Conservation (phyloP, 2,113 vertebrate genomes). For the Urocitellus parryii region DNA sequence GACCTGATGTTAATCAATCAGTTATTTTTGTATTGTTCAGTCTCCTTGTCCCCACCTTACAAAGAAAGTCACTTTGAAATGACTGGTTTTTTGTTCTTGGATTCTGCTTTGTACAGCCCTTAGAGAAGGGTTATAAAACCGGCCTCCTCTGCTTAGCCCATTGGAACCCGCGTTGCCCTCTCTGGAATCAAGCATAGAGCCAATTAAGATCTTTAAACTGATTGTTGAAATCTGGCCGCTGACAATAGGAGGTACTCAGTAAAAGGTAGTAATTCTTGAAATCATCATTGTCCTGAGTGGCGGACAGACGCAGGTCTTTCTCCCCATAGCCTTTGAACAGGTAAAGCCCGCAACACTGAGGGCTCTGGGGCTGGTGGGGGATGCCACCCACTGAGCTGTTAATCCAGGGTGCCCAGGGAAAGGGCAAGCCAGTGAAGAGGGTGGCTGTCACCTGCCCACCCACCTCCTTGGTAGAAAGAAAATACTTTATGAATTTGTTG, state of each 20-base stretch:
- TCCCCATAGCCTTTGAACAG: neutral
- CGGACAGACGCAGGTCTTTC: neutral
- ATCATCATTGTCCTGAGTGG: neutral
- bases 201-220: neutral
- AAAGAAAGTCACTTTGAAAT: neutral
- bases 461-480: neutral
- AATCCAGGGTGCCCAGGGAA: neutral
- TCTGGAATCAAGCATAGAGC: neutral
- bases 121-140: too few relatives aligned
- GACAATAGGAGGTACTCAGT: neutral
- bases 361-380: neutral
- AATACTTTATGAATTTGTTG: neutral
- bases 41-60: neutral
- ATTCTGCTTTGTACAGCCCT: neutral
- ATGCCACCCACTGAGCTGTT: neutral
- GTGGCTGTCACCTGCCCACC: neutral
- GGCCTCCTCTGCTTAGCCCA: neutral
- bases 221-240: neutral
- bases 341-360: neutral
- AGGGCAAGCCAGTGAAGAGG: neutral
- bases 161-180: neutral
- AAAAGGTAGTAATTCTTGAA: neutral
- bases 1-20: neutral
- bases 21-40: neutral
- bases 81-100: neutral